Percentiles rank a stretch among this genome's conserved stretches.
Conservation (phyloP, 2,113 vertebrate species). For the Callopanchax toddi region DNA sequence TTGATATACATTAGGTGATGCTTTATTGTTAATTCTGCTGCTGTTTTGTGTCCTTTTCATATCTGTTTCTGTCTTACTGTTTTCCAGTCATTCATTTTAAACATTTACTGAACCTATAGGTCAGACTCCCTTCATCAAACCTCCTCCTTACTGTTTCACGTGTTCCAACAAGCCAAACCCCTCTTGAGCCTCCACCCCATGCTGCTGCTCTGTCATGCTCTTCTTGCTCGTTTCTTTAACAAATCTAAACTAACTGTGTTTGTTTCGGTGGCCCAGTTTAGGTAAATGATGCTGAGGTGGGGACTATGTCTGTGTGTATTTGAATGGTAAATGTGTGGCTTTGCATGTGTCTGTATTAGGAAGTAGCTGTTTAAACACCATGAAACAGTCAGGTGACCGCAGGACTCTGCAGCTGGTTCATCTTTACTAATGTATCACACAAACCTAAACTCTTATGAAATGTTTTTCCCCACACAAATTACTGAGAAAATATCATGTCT, state of each 20-base stretch:
- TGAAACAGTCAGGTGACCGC: not conserved
- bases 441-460: not conserved
- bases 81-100: not conserved
- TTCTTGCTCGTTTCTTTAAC: not conserved
- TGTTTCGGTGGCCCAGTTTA: not conserved
- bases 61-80: not conserved
- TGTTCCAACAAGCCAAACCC: not conserved
- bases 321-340: conserved; percentile 56
- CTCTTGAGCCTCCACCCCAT: not conserved
- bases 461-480: no score
- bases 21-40: no score
- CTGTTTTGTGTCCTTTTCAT: not conserved
- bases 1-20: no score
- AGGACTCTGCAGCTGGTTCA: not conserved
- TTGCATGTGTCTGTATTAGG: conserved; percentile 35
- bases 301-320: conserved; percentile 22
- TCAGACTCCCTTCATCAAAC: not conserved
- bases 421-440: not conserved
- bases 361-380: not conserved
- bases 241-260: not conserved
- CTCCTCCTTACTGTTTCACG: not conserved
- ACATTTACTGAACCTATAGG: not conserved
- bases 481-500: not conserved
- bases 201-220: not conserved
- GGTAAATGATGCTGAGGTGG: not conserved